Base-by-base conservation (phyloP, 2,888 invertebrate genomes). In the Heliconius sara region DNA sequence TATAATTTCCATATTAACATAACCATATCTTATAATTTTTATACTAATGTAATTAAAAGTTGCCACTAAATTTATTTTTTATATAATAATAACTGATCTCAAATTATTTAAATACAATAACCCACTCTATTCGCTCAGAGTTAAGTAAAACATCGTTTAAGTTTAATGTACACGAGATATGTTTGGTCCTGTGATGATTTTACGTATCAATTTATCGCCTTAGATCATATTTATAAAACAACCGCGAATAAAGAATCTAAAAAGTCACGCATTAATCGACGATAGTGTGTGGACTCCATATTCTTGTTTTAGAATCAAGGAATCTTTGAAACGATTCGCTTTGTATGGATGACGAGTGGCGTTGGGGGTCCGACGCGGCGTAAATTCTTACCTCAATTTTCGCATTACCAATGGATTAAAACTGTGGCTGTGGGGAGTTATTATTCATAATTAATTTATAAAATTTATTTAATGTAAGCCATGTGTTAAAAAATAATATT, bases 401-500 rank as follows among this genome's bases (percentile, higher is more conserved):
- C 93, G 93, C 93, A 94, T 95, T 95, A 95, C 93, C 93, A 89
- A 95, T 92, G 93, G 94, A 95, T 95, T 95, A 94, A 93, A 94
- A 2, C 19, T 52, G 19, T 19, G 52, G 19, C 2, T 3, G 52
- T 19, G 19, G 52, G 0, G 19, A 52, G 7, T 52, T 52, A 19
- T 22, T 19, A 22, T 52, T 52, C 52, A 52, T 52, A 52, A 52
- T 19, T 19, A 52, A 52, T 22, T 52, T 22, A 52, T 52, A 16
- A 52, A 6, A 52, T 52, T 52, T 19, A 52, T 16, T 52, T 16
- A 52, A 52, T 52, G 19, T 52, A 19, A 16, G 19, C 5, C 5
- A 52, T 19, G 6, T 16, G 2, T 52, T 5, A 19, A 19, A 47
- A 47, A 52, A 19, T 52, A 6, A 43, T 19, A 7, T 52, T 19